Base-by-base conservation (phyloP, 92 coral and sea anemone species). In the Heliopora coerulea region DNA sequence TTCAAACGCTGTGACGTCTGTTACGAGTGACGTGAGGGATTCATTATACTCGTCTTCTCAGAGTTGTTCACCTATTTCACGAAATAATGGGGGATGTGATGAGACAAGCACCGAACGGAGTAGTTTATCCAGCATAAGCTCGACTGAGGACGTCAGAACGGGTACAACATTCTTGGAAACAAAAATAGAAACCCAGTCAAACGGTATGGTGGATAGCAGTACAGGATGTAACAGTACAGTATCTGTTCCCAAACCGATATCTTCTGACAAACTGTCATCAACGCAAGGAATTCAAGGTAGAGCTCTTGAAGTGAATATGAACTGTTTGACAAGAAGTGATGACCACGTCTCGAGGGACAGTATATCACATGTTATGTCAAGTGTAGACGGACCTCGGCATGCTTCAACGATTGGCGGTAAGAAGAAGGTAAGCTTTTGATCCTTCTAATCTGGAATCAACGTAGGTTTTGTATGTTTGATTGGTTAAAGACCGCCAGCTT, bases 71-170 rank as follows among this genome's bases (percentile, higher is more conserved):
- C 52, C 52, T 8, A 15, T 46, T 46, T 15, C 52, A 46, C 7
- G 52, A 46, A 46, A 46, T 46, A 46, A 7, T 15, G 52, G 2
- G 7, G 52, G 49, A 33, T 48, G 63, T 31, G 77, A 70, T 3
- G 77, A 70, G 1, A 28, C 10, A 10, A 54, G 77, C 33, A 34
- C 40, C 11, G 52, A 24, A 12, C 77, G 64, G 1, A 70, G 77
- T 70, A 70, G 77, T 54, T 24, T 70, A 35, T 70, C 77, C 13
- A 70, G 77, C 18, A 70, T 70, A 24, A 70, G 77, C 35, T 70
- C 77, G 30, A 70, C 77, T 54, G 77, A 70, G 20, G 77, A 70
- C 35, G 26, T 70, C 17, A 70, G 49, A 68, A 18, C 56, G 23
- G 75, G 54, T 63, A 9, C 17, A 7, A 56, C 28, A 7, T 23